phyloP scores from a whole-genome alignment of 2,113 vertebrate genomes.

The Marmota monax region DNA sequence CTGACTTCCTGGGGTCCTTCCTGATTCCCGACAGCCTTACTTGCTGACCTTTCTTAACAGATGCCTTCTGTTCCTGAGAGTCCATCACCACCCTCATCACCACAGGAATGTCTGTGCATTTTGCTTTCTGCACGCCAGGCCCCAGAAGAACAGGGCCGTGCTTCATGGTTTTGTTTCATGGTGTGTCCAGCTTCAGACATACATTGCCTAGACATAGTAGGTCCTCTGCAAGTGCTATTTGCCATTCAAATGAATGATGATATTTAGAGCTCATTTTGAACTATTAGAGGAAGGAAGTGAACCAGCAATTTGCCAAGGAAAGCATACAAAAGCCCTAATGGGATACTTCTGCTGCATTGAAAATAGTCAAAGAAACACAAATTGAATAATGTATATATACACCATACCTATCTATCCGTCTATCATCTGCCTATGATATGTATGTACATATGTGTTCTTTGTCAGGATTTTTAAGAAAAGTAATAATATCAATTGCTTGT shows the following conservation, averaged over 20 bases:
- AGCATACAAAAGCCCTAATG: not conserved
- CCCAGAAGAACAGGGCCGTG: fast-evolving
- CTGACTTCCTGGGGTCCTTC: not conserved
- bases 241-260: not conserved
- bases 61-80: not conserved
- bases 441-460: not conserved
- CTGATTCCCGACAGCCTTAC: too few relatives aligned
- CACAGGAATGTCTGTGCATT: not conserved
- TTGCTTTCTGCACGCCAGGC: not conserved
- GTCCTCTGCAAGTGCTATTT: not conserved
- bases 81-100: not conserved
- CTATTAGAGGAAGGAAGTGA: not conserved
- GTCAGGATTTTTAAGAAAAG: not conserved
- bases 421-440: not conserved
- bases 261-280: not conserved
- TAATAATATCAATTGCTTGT: not conserved
- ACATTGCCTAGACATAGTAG: not conserved
- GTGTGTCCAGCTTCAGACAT: not conserved
- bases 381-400: not conserved
- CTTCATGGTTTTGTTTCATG: not conserved
- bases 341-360: not conserved
- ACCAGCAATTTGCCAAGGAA: not conserved
- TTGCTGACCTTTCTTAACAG: not conserved
- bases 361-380: not conserved
- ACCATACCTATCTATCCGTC: not conserved